Percentiles rank a stretch among this genome's conserved stretches.
These are phyloP conservation scores for Poecile atricapillus DNA, from an alignment of 2,113 vertebrate species.

Conservation along the genomic window DNA sequence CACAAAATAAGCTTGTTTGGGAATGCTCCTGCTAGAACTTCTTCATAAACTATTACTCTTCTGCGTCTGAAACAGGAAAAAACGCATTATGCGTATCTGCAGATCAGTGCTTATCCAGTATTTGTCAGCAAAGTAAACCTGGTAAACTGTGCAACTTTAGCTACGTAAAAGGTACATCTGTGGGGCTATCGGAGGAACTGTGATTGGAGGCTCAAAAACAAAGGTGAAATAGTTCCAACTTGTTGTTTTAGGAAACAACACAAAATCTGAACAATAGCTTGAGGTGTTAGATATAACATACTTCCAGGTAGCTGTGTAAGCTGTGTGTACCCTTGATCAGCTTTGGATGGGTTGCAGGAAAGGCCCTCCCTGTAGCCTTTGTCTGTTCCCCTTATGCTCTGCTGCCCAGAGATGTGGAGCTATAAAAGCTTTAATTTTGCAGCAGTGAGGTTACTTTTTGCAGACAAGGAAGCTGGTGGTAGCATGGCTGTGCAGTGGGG, in stretches of 20 bases:
- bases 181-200: not conserved
- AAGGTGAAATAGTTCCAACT: not conserved
- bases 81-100: not conserved
- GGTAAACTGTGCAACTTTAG: not conserved
- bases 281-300: not conserved
- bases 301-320: not conserved
- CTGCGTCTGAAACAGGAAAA: not conserved
- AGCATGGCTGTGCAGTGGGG: accelerated
- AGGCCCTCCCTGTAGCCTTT: not conserved
- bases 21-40: not conserved
- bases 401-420: not conserved
- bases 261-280: not conserved
- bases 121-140: not conserved
- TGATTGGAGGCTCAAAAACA: not conserved
- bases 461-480: not conserved
- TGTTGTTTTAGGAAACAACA: not conserved
- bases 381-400: not conserved
- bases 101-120: not conserved
- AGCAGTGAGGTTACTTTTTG: not conserved
- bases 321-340: accelerated
- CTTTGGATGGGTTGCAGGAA: not conserved
- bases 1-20: not conserved
- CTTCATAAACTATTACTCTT: not conserved
- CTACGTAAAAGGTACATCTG: not conserved
- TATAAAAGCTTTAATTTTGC: not conserved